Conservation (phyloP, 2,113 vertebrate genomes). For the Pterocles orientalis region DNA sequence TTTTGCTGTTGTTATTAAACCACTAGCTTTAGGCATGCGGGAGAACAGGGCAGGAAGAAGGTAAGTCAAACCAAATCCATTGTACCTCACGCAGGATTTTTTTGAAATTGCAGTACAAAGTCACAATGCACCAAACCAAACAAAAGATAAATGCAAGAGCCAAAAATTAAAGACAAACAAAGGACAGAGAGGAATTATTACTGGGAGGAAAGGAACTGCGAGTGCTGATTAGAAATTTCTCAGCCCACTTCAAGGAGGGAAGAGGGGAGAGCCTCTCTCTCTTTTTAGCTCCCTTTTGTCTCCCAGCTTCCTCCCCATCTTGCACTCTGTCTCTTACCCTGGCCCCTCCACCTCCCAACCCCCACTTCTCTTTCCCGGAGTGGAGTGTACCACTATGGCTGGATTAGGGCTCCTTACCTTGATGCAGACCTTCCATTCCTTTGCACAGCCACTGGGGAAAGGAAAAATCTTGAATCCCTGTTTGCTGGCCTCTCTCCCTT, state of each 20-base stretch:
- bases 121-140: slow-evolving; percentile 48
- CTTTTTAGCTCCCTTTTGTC: slow-evolving; percentile 20
- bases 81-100: not conserved
- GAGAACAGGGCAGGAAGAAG: not conserved
- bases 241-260: slow-evolving; percentile 27
- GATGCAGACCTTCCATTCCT: slow-evolving; percentile 33
- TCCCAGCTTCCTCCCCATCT: slow-evolving; percentile 41
- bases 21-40: not conserved
- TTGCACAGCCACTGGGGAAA: not conserved
- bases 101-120: slow-evolving; percentile 19
- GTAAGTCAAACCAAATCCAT: not conserved
- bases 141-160: slow-evolving; percentile 46
- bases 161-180: slow-evolving; percentile 55
- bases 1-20: slow-evolving; percentile 50
- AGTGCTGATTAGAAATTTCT: slow-evolving; percentile 71
- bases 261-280: not conserved
- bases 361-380: slow-evolving; percentile 27
- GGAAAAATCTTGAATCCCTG: slow-evolving; percentile 23
- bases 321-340: slow-evolving; percentile 27
- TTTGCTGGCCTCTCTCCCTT: not conserved
- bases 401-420: slow-evolving; percentile 53
- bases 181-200: slow-evolving; percentile 45
- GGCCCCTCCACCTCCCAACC: slow-evolving; percentile 43
- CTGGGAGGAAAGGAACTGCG: not conserved
- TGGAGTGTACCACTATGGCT: slow-evolving; percentile 27